Base-by-base conservation (phyloP, 2,113 vertebrate genomes). In the Pollimyrus isidori region DNA sequence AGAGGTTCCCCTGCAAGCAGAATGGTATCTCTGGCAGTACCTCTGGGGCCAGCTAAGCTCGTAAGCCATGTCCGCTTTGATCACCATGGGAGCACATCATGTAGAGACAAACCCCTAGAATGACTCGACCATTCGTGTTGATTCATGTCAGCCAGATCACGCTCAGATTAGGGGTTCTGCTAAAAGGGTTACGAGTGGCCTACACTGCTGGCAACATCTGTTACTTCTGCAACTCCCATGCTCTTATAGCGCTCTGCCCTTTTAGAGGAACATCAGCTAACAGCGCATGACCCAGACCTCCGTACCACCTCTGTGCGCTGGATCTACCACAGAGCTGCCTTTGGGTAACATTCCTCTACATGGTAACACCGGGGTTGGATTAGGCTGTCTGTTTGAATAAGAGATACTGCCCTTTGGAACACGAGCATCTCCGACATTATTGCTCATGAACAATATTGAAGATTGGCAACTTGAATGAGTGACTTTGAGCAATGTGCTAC, bases 41-140 rank as follows among this genome's bases (percentile, higher is more conserved):
- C 90, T 90, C 39, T 52, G 82, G 90, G 90, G 87, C 56, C 80
- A 52, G 85, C 26, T 86, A 45, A 90, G 90, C 85, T 86, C 30
- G 86, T 90, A 90, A 90, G 90, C 80, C 49, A 39, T 13, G 26
- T 23, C 53, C 17, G 30, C 90, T 90, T 90, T 90, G 87, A 90
- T 90, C 90, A 88, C 56, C 80, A 73, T 85, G 82, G 87, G 87
- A 88, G 87, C 82, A 42, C n/a, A 89, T 88, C 80, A 30, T 69
- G 90, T 42, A 69, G 73, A 88, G 85, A 83, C 56, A 21, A 84
- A 39, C 52, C 69, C 85, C 53, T 45, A 30, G 76, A 65, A 88
- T 49, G 89, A 88, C 73, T 35, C 30, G 48, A 42, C 17, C 35
- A 17, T 65, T 90, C 89, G 4, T 90, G 69, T 90, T 84, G 89